Evolutionary conservation across 1,140 invertebrate species (phyloP).

Genomic region (Thaumetopoea pityocampa): DNA sequence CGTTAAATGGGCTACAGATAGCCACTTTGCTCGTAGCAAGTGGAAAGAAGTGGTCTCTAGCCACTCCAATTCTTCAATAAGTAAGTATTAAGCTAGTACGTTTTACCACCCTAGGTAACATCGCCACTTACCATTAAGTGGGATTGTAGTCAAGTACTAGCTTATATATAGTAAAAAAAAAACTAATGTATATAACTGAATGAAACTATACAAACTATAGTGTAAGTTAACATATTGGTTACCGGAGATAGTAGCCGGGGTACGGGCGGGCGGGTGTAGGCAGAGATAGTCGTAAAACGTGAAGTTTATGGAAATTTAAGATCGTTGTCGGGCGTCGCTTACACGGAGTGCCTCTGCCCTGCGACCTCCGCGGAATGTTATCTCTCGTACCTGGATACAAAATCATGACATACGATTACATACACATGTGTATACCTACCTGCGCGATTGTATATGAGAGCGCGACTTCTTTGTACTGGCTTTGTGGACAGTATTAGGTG

Average conservation of each 20-base stretch:
- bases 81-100: no score
- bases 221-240: slow-evolving; percentile 23
- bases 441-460: neutral
- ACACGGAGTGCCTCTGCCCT: slow-evolving; percentile 22
- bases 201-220: slow-evolving; percentile 11
- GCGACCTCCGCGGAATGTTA: slow-evolving; percentile 28
- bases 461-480: no score
- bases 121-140: no score
- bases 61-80: no score
- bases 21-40: no score
- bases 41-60: no score
- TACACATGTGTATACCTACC: slow-evolving; percentile 13
- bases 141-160: no score
- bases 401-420: slow-evolving; percentile 15
- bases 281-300: slow-evolving; percentile 43
- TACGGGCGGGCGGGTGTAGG: slow-evolving; percentile 28
- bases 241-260: slow-evolving; percentile 16
- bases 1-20: no score
- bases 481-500: no score
- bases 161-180: no score
- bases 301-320: slow-evolving; percentile 53
- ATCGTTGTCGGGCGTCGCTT: slow-evolving; percentile 35
- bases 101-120: no score
- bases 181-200: no score
- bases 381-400: slow-evolving; percentile 26